Conservation (phyloP, 2,797 vertebrate genomes). For the Halcyon smyrnensis region DNA sequence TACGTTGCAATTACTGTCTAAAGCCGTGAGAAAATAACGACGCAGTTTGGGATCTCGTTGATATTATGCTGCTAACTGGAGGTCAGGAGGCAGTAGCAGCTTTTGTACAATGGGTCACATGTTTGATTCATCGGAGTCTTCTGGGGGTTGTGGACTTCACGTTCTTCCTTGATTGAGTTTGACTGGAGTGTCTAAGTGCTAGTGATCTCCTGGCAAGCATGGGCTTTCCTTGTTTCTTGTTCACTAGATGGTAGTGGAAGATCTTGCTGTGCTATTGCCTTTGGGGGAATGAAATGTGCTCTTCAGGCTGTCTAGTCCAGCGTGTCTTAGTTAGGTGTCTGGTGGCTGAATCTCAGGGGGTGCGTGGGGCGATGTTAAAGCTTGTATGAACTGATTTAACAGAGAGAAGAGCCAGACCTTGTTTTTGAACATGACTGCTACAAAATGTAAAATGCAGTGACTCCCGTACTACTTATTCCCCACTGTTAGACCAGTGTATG, state of each 20-base stretch:
- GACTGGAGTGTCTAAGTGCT: not conserved
- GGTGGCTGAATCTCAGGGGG: not conserved
- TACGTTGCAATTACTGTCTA: not conserved
- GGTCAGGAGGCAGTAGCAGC: not conserved
- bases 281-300: not conserved
- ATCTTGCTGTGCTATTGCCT: not conserved
- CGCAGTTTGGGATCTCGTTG: not conserved
- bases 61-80: not conserved
- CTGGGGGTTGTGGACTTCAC: not conserved
- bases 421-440: not conserved
- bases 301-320: not conserved
- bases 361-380: no score
- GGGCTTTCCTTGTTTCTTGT: not conserved
- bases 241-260: not conserved
- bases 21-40: not conserved
- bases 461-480: not conserved
- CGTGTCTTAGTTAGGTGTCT: not conserved
- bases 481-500: not conserved
- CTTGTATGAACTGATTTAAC: not conserved
- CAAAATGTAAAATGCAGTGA: not conserved
- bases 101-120: not conserved
- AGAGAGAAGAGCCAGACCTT: not conserved
- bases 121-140: not conserved
- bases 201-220: not conserved
- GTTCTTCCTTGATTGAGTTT: not conserved